These are phyloP conservation scores for Sebastes fasciatus DNA, from an alignment of 2,113 vertebrate species.

Conservation along the genomic window DNA sequence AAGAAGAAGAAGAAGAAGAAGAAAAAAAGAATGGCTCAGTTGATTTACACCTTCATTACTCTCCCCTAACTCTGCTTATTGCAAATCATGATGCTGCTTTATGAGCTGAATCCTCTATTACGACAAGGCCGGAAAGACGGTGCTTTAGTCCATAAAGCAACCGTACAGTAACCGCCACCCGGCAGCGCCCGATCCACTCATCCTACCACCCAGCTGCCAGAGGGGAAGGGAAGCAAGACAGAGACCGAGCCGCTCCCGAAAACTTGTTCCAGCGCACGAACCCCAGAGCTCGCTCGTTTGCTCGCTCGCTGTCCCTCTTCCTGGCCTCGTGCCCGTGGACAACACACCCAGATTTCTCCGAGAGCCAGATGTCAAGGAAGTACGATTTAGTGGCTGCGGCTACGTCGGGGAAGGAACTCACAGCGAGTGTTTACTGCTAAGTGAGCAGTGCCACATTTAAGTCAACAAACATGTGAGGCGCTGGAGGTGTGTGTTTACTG, in stretches of 20 bases:
- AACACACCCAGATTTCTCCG: conserved; percentile 14
- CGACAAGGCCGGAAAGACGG: conserved; percentile 70
- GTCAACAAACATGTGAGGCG: conserved; percentile 52
- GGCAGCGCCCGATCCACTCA: conserved; percentile 47
- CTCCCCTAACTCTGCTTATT: conserved; percentile 77
- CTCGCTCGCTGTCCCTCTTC: conserved; percentile 1
- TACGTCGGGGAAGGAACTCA: conserved; percentile 53
- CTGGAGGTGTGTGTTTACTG: conserved; percentile 53
- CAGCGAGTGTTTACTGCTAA: conserved; percentile 68
- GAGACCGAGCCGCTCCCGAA: background rate
- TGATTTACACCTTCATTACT: conserved; percentile 82
- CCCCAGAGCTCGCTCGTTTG: background rate
- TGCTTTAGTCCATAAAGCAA: conserved; percentile 75
- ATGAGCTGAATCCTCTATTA: conserved; percentile 77
- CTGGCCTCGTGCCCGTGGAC: conserved; percentile 31
- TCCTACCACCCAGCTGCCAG: conserved; percentile 38
- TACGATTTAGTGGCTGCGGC: conserved; percentile 29
- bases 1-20: conserved; percentile 39
- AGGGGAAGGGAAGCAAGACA: conserved; percentile 28
- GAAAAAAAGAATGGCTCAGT: conserved; percentile 54
- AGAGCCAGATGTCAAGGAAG: conserved; percentile 36
- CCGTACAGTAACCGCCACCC: conserved; percentile 70
- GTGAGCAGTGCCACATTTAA: conserved; percentile 50
- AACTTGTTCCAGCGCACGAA: conserved; percentile 8
- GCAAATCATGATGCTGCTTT: conserved; percentile 79